Percentiles rank a stretch among this genome's conserved stretches.
Evolutionary conservation across 2,888 invertebrate species (phyloP).

Genomic region (Diaphora mendica): DNA sequence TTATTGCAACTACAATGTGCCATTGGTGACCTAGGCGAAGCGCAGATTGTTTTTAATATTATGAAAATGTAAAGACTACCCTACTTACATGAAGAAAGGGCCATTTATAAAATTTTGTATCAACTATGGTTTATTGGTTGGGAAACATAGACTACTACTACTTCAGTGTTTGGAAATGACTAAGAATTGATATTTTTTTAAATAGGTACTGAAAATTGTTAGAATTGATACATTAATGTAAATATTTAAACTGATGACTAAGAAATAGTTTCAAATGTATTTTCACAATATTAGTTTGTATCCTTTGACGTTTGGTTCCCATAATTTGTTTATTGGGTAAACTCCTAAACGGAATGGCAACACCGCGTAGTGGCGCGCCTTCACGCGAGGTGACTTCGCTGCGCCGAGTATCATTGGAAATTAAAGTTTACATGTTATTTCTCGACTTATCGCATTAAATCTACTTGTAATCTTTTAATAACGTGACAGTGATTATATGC

Average conservation of each 20-base stretch:
- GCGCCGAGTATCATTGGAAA: slow-evolving; percentile 69
- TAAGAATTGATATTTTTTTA: neutral
- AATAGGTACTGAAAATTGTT: neutral
- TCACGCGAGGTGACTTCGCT: slow-evolving; percentile 65
- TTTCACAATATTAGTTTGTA: neutral
- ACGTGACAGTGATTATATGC: slow-evolving; percentile 82
- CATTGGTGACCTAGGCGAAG: too few relatives aligned
- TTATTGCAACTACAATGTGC: too few relatives aligned
- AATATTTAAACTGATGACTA: neutral
- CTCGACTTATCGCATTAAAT: slow-evolving; percentile 65
- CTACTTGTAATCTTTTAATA: slow-evolving; percentile 62
- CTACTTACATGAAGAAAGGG: too few relatives aligned
- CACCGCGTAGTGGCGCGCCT: slow-evolving; percentile 75
- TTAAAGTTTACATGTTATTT: slow-evolving; percentile 79
- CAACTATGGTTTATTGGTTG: too few relatives aligned
- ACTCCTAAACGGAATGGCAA: slow-evolving; percentile 60
- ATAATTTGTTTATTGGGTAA: slow-evolving; percentile 36
- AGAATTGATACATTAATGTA: neutral
- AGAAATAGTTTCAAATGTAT: too few relatives aligned
- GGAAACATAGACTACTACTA: too few relatives aligned
- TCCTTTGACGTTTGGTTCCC: slow-evolving; percentile 6
- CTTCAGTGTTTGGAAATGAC: too few relatives aligned
- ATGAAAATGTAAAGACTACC: too few relatives aligned
- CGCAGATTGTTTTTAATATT: too few relatives aligned
- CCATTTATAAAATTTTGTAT: too few relatives aligned